Conservation (phyloP, 35 echinoderm and acorn worm species). For the Ophiothrix spiculata region DNA sequence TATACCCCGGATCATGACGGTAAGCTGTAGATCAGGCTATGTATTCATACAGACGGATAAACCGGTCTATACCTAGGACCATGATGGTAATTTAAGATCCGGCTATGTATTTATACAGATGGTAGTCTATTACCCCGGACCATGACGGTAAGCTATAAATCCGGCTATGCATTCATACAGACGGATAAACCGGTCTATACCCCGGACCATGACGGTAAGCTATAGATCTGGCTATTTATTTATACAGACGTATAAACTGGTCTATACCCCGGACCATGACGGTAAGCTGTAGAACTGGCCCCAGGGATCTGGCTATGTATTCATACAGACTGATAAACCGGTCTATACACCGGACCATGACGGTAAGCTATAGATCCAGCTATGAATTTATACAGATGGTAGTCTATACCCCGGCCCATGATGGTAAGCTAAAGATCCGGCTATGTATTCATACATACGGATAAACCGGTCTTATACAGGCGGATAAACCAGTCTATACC, state of each 20-base stretch:
- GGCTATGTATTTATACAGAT: constrained; percentile 7
- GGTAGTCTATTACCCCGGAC: constrained; percentile 47
- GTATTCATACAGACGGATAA: constrained; percentile 44
- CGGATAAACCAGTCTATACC: no score
- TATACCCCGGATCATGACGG: not conserved
- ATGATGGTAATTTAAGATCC: not conserved
- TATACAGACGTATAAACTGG: no score
- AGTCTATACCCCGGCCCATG: no score
- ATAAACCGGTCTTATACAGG: no score
- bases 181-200: no score
- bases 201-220: no score
- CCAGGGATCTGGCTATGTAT: constrained; percentile 60
- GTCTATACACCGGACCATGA: constrained; percentile 53
- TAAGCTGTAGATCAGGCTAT: not conserved
- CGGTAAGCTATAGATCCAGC: constrained; percentile 8
- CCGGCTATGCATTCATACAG: no score
- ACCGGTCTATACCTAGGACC: not conserved
- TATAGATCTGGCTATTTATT: no score
- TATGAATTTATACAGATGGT: no score
- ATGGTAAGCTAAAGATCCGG: constrained; percentile 3
- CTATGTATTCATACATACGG: constrained; percentile 73
- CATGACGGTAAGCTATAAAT: constrained; percentile 32
- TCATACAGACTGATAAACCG: constrained; percentile 74
- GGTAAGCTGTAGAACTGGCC: no score
- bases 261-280: no score